These are phyloP conservation scores for Megaceryle alcyon DNA, from an alignment of 2,797 vertebrate species.

Conservation along the genomic window DNA sequence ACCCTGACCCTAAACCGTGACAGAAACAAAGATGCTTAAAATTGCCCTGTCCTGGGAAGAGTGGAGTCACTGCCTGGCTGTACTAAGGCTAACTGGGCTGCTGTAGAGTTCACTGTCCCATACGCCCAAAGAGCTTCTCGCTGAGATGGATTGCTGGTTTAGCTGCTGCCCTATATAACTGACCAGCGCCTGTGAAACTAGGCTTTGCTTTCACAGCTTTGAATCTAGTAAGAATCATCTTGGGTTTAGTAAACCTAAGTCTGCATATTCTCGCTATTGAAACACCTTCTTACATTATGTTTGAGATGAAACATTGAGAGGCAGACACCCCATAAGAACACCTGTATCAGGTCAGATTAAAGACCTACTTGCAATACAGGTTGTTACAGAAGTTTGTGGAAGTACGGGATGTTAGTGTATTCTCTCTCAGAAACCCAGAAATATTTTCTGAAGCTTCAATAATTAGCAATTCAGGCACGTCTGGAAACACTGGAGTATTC, in stretches of 20 bases:
- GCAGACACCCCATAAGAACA: neutral
- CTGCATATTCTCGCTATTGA: neutral
- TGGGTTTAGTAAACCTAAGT: neutral
- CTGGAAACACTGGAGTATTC: neutral
- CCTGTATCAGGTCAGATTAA: neutral
- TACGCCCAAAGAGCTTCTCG: fast-evolving
- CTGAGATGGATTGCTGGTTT: neutral
- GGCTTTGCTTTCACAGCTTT: neutral
- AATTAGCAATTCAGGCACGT: neutral
- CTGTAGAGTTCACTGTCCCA: no score
- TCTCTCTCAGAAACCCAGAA: neutral
- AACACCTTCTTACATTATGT: neutral
- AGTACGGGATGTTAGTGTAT: neutral
- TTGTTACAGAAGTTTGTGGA: neutral
- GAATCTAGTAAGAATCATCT: neutral
- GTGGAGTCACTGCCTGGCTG: neutral
- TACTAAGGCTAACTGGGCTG: neutral
- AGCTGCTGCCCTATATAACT: neutral
- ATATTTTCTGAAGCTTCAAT: neutral
- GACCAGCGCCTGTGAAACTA: neutral
- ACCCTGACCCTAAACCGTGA: no score
- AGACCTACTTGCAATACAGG: neutral
- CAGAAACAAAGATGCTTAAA: neutral
- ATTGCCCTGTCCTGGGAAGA: neutral
- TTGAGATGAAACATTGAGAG: neutral